These are phyloP conservation scores for Hirtodrosophila duncani DNA, from an alignment of 2,888 invertebrate genomes.

Conservation along the genomic window DNA sequence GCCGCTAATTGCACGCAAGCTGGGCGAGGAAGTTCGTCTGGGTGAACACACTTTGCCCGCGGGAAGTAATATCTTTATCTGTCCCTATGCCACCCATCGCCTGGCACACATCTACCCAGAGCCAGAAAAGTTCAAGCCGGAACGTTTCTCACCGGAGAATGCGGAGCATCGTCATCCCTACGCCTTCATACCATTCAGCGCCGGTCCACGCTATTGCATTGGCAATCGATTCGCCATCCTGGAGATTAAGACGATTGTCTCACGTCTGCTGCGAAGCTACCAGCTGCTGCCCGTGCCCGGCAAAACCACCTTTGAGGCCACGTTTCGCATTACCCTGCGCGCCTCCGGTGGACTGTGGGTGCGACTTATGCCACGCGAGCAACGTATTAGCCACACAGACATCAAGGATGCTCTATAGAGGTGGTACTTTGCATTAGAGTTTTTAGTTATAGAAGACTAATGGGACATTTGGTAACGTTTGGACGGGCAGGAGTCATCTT, in stretches of 20 bases:
- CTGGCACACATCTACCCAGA: slow-evolving; percentile 80
- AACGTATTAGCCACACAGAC: slow-evolving; percentile 15
- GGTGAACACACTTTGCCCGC: slow-evolving; percentile 79
- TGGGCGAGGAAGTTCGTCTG: slow-evolving; percentile 76
- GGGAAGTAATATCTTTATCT: slow-evolving; percentile 80
- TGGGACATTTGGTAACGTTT: too few species aligned
- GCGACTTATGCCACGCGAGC: slow-evolving; percentile 75
- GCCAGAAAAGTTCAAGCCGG: slow-evolving; percentile 81
- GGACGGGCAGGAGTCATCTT: too few species aligned
- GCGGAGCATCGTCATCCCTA: slow-evolving; percentile 80
- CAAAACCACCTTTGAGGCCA: slow-evolving; percentile 79
- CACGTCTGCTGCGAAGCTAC: slow-evolving; percentile 79
- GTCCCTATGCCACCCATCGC: slow-evolving; percentile 81
- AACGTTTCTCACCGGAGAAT: slow-evolving; percentile 80
- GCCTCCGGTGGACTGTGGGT: slow-evolving; percentile 82
- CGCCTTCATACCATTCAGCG: slow-evolving; percentile 81
- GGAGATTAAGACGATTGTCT: slow-evolving; percentile 82
- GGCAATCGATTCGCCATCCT: slow-evolving; percentile 82
- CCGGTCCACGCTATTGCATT: slow-evolving; percentile 81
- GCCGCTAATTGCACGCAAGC: slow-evolving; percentile 76
- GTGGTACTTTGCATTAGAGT: too few species aligned
- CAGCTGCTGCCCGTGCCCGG: slow-evolving; percentile 79
- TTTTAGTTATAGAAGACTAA: too few species aligned
- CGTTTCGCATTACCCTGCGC: slow-evolving; percentile 80
- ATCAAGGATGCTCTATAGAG: too few species aligned